Evolutionary conservation across 1,140 invertebrate genomes (phyloP).

Genomic region (Drepana arcuata): DNA sequence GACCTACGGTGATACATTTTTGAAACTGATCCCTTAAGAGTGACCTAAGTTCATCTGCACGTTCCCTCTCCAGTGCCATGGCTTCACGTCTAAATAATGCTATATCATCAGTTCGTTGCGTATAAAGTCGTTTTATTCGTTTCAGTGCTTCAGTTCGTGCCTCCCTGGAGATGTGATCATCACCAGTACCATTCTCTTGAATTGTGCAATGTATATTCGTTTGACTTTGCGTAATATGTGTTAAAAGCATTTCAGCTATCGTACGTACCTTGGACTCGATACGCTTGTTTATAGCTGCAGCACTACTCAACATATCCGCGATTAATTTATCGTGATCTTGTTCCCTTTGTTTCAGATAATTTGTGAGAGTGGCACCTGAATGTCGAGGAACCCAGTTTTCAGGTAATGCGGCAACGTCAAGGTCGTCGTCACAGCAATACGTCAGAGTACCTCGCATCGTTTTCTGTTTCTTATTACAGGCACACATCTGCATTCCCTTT

Average conservation of each 20-base stretch:
- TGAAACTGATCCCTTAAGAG: conserved; percentile 39
- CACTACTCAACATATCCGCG: conserved; percentile 16
- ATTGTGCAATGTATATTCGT: conserved; percentile 27
- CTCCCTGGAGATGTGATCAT: conserved; percentile 12
- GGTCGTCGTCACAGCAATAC: conserved; percentile 35
- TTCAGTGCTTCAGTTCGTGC: conserved; percentile 21
- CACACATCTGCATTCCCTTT: too few species aligned
- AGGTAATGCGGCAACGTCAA: conserved; percentile 36
- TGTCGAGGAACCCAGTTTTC: conserved; percentile 29
- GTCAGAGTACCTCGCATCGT: too few species aligned
- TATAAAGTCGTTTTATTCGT: conserved; percentile 19
- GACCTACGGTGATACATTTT: conserved; percentile 25
- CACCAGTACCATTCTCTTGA: conserved; percentile 6
- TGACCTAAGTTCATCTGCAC: conserved; percentile 29
- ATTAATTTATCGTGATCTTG: conserved; percentile 22
- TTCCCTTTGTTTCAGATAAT: conserved; percentile 39
- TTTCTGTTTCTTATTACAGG: too few species aligned
- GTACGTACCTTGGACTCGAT: conserved; percentile 32
- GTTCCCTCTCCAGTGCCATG: conserved; percentile 34
- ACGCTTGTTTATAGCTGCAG: conserved; percentile 24
- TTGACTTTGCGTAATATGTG: conserved; percentile 33
- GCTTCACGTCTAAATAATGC: conserved; percentile 32
- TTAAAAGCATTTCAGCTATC: conserved; percentile 32
- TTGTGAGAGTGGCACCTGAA: conserved; percentile 29
- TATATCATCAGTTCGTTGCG: conserved; percentile 22